phyloP scores from a whole-genome alignment of 2,113 vertebrate genomes.

The Gallinago media region DNA sequence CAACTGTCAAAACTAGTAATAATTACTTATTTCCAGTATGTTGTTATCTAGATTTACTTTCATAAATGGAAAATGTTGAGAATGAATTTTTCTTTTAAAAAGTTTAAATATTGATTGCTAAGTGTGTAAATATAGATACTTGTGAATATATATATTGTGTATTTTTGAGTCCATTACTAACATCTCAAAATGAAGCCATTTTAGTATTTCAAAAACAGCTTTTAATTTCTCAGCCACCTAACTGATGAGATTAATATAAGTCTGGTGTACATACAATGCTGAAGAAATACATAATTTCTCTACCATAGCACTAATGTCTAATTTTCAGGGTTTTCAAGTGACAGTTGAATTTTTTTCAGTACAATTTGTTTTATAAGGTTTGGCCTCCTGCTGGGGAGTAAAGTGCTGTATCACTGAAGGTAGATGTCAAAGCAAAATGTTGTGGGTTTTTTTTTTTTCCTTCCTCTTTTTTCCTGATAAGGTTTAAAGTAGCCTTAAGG shows the following conservation, averaged over 20 bases:
- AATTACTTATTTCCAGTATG: neutral
- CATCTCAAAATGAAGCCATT: neutral
- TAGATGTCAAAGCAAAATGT: constrained; percentile 16
- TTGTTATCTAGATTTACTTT: neutral
- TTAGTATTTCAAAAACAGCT: neutral
- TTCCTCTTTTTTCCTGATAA: neutral
- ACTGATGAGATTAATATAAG: neutral
- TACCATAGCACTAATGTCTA: neutral
- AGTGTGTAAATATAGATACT: fast-evolving
- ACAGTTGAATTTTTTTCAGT: neutral
- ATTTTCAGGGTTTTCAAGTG: constrained; percentile 16
- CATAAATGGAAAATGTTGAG: neutral
- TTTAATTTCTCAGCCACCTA: neutral
- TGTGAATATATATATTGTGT: neutral
- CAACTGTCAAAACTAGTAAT: neutral
- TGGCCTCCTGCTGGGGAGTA: constrained; percentile 26
- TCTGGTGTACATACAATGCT: neutral
- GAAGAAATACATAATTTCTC: neutral
- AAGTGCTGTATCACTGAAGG: constrained; percentile 11
- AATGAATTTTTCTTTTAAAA: neutral
- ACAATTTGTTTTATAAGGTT: constrained; percentile 5
- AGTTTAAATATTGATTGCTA: neutral
- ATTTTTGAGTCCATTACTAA: neutral
- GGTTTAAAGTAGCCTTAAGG: constrained; percentile 21
- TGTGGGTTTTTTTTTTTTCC: neutral